Conservation (phyloP, 2,888 invertebrate species). For the Dryobota labecula region DNA sequence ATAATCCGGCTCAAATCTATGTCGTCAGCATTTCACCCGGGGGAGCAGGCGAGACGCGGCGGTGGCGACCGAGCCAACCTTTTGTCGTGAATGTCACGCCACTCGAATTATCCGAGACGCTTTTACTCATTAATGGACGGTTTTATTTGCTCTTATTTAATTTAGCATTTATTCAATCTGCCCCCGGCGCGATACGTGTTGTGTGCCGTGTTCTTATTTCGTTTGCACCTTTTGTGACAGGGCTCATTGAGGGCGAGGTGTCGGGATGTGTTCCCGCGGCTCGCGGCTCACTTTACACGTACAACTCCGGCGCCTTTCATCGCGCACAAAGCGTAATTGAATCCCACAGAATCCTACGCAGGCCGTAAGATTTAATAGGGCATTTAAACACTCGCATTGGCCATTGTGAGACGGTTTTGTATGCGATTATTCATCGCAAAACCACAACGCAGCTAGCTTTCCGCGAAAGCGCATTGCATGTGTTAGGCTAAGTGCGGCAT, state of each 20-base stretch:
- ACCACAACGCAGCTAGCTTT: constrained; percentile 85
- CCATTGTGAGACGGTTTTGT: constrained; percentile 89
- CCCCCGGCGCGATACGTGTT: constrained; percentile 84
- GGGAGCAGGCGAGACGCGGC: constrained; percentile 65
- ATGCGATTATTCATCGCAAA: constrained; percentile 88
- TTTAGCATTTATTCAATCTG: constrained; percentile 91
- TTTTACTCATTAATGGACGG: constrained; percentile 86
- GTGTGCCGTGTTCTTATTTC: constrained; percentile 83
- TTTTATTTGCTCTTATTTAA: constrained; percentile 91
- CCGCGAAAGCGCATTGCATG: constrained; percentile 81
- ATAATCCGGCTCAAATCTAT: constrained; percentile 75
- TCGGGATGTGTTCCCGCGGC: constrained; percentile 88
- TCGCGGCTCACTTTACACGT: constrained; percentile 88
- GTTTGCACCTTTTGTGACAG: constrained; percentile 90
- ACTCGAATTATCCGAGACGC: constrained; percentile 84
- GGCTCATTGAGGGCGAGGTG: constrained; percentile 90
- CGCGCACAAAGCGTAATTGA: constrained; percentile 90
- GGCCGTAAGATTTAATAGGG: constrained; percentile 90
- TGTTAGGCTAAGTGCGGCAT: constrained; percentile 81
- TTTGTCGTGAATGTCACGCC: constrained; percentile 83
- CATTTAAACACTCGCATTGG: constrained; percentile 90
- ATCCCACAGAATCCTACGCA: constrained; percentile 90
- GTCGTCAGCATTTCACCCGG: constrained; percentile 70
- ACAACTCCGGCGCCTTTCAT: constrained; percentile 88
- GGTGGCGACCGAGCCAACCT: constrained; percentile 71